A percentile compares a stretch with the other conserved stretches of the same genome.
These are phyloP conservation scores for Diplodus sargus DNA, from an alignment of 2,797 vertebrate genomes.

Conservation along the genomic window DNA sequence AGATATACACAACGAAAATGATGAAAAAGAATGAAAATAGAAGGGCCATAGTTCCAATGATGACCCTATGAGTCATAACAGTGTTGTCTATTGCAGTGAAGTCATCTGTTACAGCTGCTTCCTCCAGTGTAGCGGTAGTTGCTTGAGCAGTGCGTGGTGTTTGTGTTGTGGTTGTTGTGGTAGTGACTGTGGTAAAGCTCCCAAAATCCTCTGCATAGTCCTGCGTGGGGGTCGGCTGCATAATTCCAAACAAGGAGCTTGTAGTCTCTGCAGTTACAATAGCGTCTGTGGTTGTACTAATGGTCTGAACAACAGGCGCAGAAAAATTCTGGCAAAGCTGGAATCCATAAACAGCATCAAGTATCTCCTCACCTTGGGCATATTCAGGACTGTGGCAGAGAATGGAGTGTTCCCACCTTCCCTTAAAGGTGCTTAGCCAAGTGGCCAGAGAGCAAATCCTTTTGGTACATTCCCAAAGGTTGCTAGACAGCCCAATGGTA, in stretches of 20 bases:
- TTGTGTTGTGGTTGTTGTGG: constrained; percentile 80
- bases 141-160: constrained; percentile 79
- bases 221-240: constrained; percentile 92
- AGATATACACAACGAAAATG: constrained; percentile 99
- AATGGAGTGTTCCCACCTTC: constrained; percentile 98
- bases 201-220: constrained; percentile 97
- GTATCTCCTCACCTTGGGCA: constrained; percentile 98
- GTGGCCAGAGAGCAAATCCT: constrained; percentile 95
- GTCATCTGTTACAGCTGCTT: constrained; percentile 91
- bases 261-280: constrained; percentile 86
- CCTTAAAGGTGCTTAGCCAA: constrained; percentile 96
- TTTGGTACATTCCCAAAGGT: constrained; percentile 99
- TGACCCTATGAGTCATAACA: constrained; percentile 97
- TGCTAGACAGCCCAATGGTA: constrained; percentile 94
- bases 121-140: constrained; percentile 82
- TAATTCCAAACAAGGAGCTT: constrained; percentile 93
- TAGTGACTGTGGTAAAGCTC: constrained; percentile 91
- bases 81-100: constrained; percentile 93
- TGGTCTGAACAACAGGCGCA: constrained; percentile 88
- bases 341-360: constrained; percentile 97
- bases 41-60: constrained; percentile 99
- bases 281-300: constrained; percentile 86
- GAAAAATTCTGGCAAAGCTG: constrained; percentile 99
- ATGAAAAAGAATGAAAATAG: constrained; percentile 99
- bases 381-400: constrained; percentile 97